Conservation (phyloP, 2,797 vertebrate genomes). For the Vespertilio murinus region DNA sequence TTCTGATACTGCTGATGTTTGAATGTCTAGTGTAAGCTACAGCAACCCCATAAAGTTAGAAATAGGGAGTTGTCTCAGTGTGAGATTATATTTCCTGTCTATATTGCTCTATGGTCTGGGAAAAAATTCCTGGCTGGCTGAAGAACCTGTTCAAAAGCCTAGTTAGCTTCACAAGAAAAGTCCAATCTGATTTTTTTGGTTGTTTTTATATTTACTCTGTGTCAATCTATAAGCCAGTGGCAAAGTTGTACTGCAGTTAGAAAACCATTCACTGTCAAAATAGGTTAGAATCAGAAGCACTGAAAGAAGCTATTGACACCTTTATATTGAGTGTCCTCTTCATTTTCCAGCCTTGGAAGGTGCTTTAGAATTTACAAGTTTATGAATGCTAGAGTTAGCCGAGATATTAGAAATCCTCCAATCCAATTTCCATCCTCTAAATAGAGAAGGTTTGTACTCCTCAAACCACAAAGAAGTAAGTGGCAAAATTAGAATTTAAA, state of each 20-base stretch:
- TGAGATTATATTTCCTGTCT: not conserved
- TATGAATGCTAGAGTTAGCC: not conserved
- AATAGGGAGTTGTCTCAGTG: not conserved
- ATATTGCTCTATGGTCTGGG: not conserved
- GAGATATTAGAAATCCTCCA: not conserved
- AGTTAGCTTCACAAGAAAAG: not conserved
- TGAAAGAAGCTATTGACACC: not conserved
- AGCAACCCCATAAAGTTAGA: not conserved
- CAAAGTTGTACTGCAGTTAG: not conserved
- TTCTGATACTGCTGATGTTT: not conserved
- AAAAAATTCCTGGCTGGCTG: not conserved
- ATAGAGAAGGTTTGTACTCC: not conserved
- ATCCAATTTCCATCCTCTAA: not conserved
- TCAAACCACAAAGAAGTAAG: not conserved
- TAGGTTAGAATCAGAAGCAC: not conserved
- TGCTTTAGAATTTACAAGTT: not conserved
- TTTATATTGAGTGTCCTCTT: not conserved
- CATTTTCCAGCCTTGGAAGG: not conserved
- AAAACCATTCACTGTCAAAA: not conserved
- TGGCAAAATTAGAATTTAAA: conserved; percentile 1
- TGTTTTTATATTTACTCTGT: not conserved
- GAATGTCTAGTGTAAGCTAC: not conserved
- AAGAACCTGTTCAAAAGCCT: not conserved
- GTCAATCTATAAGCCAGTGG: not conserved
- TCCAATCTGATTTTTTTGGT: not conserved